A percentile compares a stretch with the other conserved stretches of the same genome.
phyloP scores from a whole-genome alignment of 2,888 invertebrate genomes.

The Ormyrus nitidulus region DNA sequence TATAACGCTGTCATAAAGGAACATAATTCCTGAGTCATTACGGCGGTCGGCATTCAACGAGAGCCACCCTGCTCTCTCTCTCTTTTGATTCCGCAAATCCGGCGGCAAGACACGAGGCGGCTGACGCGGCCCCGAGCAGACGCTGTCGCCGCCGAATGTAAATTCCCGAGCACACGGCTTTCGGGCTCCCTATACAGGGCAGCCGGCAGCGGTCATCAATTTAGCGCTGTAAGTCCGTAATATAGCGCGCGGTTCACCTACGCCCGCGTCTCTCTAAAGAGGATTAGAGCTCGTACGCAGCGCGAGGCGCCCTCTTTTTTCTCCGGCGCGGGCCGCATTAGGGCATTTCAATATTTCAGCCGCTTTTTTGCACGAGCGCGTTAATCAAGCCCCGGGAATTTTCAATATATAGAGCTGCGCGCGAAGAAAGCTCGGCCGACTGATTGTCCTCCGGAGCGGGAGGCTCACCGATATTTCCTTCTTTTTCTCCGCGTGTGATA shows the following conservation, averaged over 20 bases:
- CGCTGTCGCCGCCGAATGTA: slow-evolving; percentile 58
- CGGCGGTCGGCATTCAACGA: too few relatives aligned
- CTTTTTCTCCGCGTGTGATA: neutral
- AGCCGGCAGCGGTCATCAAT: slow-evolving; percentile 67
- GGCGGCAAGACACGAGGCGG: neutral
- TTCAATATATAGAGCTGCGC: slow-evolving; percentile 31
- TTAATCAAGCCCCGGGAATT: slow-evolving; percentile 37
- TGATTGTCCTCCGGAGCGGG: neutral
- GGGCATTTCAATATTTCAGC: slow-evolving; percentile 36
- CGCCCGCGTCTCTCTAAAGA: slow-evolving; percentile 49
- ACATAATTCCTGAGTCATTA: too few relatives aligned
- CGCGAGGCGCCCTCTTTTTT: neutral
- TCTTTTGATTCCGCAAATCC: slow-evolving; percentile 22
- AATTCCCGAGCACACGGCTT: slow-evolving; percentile 65
- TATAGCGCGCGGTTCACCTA: slow-evolving; percentile 59
- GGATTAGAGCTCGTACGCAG: slow-evolving; percentile 50
- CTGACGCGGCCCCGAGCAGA: neutral
- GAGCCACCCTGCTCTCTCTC: neutral
- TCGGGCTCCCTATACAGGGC: slow-evolving; percentile 45
- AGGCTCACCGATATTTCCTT: too few relatives aligned
- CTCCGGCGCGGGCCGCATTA: neutral
- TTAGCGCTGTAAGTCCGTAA: slow-evolving; percentile 68
- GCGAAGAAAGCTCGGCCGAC: slow-evolving; percentile 15
- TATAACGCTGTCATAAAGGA: too few relatives aligned
- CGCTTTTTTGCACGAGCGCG: neutral